Percentiles rank a stretch among this genome's conserved stretches.
These are phyloP conservation scores for Leucophenga montana DNA, from an alignment of 2,888 invertebrate genomes.

Conservation along the genomic window DNA sequence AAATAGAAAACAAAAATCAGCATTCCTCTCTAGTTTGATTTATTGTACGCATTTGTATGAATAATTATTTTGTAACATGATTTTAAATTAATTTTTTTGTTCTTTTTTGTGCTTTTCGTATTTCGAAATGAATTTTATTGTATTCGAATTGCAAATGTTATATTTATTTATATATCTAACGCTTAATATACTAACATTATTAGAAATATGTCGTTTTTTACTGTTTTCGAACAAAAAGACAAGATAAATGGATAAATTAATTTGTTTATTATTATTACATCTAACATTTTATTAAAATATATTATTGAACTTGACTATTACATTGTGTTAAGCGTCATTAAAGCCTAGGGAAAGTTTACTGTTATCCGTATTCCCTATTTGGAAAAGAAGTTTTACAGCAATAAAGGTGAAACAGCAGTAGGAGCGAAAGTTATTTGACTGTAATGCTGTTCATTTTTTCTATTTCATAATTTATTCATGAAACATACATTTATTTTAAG, in stretches of 20 bases:
- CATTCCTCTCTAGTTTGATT: slow-evolving; percentile 61
- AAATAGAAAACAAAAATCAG: slow-evolving; percentile 10
- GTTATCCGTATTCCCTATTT: too few relatives aligned
- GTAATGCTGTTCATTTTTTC: too few relatives aligned
- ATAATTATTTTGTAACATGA: slow-evolving; percentile 73
- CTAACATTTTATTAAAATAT: background rate
- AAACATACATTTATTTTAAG: too few relatives aligned
- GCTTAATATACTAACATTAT: slow-evolving; percentile 37
- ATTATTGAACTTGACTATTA: background rate
- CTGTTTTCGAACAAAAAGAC: background rate
- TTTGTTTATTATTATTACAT: slow-evolving; percentile 1
- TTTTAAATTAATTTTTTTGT: slow-evolving; percentile 45
- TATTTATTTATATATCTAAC: slow-evolving; percentile 7
- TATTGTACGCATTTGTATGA: slow-evolving; percentile 77
- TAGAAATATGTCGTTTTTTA: slow-evolving; percentile 21
- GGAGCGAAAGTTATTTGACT: too few relatives aligned
- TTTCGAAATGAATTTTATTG: slow-evolving; percentile 7
- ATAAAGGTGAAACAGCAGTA: too few relatives aligned
- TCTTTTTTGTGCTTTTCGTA: too few relatives aligned
- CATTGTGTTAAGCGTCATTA: too few relatives aligned
- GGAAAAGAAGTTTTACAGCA: too few relatives aligned
- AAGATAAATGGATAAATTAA: too few relatives aligned
- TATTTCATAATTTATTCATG: too few relatives aligned
- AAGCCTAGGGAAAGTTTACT: too few relatives aligned
- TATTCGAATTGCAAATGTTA: slow-evolving; percentile 18